phyloP scores from a whole-genome alignment of 2,113 vertebrate genomes.

The Sminthopsis crassicaudata region DNA sequence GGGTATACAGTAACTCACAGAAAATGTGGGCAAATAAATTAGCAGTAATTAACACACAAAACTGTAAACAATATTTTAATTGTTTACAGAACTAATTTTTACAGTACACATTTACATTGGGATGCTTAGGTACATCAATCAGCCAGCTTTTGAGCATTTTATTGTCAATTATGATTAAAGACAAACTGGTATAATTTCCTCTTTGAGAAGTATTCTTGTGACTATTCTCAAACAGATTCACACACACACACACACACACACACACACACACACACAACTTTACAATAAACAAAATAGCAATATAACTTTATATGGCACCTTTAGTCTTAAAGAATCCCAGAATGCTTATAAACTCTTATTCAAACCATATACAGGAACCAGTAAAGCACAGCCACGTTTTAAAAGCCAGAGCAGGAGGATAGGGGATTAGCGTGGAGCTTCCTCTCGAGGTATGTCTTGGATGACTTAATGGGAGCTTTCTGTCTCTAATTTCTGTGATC shows the following conservation, averaged over 20 bases:
- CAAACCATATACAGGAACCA: conserved; percentile 47
- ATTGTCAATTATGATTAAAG: conserved; percentile 42
- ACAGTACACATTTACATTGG: background rate
- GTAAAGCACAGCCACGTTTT: background rate
- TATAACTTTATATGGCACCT: conserved; percentile 60
- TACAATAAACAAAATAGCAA: conserved; percentile 66
- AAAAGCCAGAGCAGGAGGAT: conserved; percentile 52
- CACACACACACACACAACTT: conserved; percentile 16
- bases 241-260: background rate
- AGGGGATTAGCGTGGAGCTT: conserved; percentile 21
- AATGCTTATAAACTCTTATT: conserved; percentile 69
- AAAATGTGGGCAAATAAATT: conserved; percentile 71
- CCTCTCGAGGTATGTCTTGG: conserved; percentile 33
- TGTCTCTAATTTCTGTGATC: conserved; percentile 39
- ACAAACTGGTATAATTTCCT: conserved; percentile 12
- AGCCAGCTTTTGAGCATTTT: conserved; percentile 16
- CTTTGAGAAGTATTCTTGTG: conserved; percentile 44
- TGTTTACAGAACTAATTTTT: conserved; percentile 36
- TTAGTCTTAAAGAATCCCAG: conserved; percentile 68
- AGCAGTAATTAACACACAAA: conserved; percentile 59
- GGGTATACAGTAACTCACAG: conserved; percentile 56
- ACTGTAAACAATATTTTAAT: conserved; percentile 43
- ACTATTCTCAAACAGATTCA: conserved; percentile 45
- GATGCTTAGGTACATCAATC: background rate
- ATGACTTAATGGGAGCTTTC: conserved; percentile 48